Conservation (phyloP, 1,140 invertebrate species). For the Aphaenogaster rudis region DNA sequence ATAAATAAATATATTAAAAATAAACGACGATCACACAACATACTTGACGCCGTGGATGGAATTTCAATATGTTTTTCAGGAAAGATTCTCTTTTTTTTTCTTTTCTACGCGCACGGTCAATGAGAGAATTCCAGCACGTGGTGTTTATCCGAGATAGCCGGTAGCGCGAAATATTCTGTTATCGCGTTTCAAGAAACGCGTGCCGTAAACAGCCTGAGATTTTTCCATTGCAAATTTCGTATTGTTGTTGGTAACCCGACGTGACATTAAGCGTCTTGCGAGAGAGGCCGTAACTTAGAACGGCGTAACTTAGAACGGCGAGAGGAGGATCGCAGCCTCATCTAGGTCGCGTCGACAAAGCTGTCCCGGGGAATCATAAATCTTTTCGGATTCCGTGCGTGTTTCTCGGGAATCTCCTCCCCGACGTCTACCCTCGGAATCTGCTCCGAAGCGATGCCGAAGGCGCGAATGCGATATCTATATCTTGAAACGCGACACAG, state of each 20-base stretch:
- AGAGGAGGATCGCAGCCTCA: not conserved
- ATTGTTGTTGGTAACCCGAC: slow-evolving; percentile 80
- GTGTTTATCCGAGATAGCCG: not conserved
- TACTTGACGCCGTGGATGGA: not conserved
- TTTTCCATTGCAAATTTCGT: slow-evolving; percentile 80
- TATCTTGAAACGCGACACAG: not conserved
- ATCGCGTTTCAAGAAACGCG: not conserved
- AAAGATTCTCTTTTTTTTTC: not conserved
- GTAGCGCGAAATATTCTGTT: not conserved
- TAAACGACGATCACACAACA: not conserved
- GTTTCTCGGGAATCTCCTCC: not conserved
- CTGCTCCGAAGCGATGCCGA: not conserved
- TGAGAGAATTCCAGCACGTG: slow-evolving; percentile 9
- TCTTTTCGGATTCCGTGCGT: slow-evolving; percentile 4
- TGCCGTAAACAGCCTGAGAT: slow-evolving; percentile 1
- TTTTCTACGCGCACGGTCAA: not conserved
- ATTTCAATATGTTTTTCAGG: not conserved
- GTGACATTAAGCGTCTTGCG: slow-evolving; percentile 69
- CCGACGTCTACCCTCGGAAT: not conserved
- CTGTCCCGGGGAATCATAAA: not conserved
- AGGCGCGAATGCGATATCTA: not conserved
- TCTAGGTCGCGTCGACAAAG: not conserved
- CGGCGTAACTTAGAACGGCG: not conserved
- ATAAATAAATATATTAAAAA: too few relatives aligned
- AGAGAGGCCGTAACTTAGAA: not conserved